Percentiles rank a stretch among this genome's conserved stretches.
Evolutionary conservation across 2,797 vertebrate species (phyloP).

Genomic region (Mormyrus proboscirostris): DNA sequence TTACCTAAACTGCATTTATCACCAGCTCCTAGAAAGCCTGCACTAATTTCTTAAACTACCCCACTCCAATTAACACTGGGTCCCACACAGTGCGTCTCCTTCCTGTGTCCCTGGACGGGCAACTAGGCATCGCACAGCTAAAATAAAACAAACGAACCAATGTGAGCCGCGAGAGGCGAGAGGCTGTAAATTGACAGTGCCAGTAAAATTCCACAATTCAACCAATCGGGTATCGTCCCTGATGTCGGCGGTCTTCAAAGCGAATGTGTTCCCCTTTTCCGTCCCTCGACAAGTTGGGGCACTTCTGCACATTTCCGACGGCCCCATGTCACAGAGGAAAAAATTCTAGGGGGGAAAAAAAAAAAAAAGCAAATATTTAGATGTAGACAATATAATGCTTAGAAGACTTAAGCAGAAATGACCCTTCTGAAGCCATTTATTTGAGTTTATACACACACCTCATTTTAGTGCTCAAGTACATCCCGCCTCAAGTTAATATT

Average conservation of each 20-base stretch:
- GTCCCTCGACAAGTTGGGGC: background rate
- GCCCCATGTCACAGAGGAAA: conserved; percentile 17
- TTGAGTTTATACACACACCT: background rate
- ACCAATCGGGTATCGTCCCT: conserved; percentile 27
- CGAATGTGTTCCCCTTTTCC: background rate
- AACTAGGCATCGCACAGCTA: background rate
- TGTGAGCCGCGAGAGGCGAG: background rate
- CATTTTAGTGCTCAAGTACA: background rate
- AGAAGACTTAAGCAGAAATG: too few species aligned
- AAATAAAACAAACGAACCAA: background rate
- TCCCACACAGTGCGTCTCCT: background rate
- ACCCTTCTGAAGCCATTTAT: background rate
- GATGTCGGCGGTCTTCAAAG: conserved; percentile 37
- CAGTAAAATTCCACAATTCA: background rate
- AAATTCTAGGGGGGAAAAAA: conserved; percentile 1
- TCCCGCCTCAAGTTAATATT: background rate
- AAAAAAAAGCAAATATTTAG: background rate
- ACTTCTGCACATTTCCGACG: background rate
- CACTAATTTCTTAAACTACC: background rate
- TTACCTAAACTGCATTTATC: conserved; percentile 1
- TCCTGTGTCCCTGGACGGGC: background rate
- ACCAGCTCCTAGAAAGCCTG: background rate
- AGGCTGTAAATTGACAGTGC: background rate
- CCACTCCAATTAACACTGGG: conserved; percentile 12
- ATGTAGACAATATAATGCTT: background rate